phyloP scores from a whole-genome alignment of 1,140 invertebrate genomes.

The Drosophila seguyi region DNA sequence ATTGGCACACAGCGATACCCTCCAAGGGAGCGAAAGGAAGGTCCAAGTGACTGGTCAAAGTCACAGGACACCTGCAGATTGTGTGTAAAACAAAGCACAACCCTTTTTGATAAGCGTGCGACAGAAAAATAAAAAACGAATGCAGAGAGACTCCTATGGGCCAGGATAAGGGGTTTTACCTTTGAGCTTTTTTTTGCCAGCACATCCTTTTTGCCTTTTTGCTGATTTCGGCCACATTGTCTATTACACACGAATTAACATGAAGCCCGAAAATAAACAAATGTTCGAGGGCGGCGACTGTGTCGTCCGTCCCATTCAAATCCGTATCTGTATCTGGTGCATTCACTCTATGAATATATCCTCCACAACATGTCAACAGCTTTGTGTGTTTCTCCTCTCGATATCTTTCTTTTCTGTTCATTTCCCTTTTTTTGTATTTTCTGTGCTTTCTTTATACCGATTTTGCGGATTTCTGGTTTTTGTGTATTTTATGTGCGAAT shows the following conservation, averaged over 20 bases:
- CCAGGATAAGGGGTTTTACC: background rate
- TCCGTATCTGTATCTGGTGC: constrained; percentile 47
- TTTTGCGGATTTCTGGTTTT: constrained; percentile 21
- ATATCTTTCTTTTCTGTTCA: constrained; percentile 37
- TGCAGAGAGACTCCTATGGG: background rate
- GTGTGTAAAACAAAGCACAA: constrained; percentile 49
- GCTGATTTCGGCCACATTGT: constrained; percentile 63
- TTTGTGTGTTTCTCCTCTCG: constrained; percentile 47
- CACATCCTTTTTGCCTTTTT: constrained; percentile 24
- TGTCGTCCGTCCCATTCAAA: constrained; percentile 21
- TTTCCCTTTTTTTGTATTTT: constrained; percentile 13
- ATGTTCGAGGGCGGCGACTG: background rate
- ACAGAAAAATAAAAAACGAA: constrained; percentile 19
- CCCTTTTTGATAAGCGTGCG: constrained; percentile 67
- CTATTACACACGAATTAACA: constrained; percentile 80
- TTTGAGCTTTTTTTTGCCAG: background rate
- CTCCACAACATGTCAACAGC: constrained; percentile 67
- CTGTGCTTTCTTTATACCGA: constrained; percentile 33
- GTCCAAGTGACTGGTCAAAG: constrained; percentile 55
- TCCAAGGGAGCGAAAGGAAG: background rate
- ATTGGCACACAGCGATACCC: constrained; percentile 5
- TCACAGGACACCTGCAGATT: constrained; percentile 69
- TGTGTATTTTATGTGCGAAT: constrained; percentile 60
- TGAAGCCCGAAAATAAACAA: constrained; percentile 61
- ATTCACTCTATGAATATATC: constrained; percentile 39